phyloP scores from a whole-genome alignment of 2,113 vertebrate species.

The Verasper variegatus region DNA sequence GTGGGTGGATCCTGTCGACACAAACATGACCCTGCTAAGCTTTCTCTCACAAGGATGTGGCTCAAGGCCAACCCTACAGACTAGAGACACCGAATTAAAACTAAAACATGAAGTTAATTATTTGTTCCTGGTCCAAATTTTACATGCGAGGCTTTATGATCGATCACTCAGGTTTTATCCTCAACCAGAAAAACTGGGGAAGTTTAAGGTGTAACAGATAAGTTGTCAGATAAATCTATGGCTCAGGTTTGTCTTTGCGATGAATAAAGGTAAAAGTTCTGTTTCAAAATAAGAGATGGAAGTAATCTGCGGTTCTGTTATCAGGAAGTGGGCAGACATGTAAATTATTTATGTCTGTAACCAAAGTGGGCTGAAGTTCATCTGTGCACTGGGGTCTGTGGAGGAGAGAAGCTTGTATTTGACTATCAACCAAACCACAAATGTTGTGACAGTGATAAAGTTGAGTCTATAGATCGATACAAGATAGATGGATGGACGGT shows the following conservation, averaged over 20 bases:
- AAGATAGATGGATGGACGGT: not conserved
- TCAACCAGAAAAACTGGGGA: too few relatives aligned
- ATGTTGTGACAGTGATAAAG: not conserved
- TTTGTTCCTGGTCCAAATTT: not conserved
- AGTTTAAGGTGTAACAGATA: not conserved
- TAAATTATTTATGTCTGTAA: slow-evolving; percentile 81
- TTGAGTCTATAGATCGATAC: not conserved
- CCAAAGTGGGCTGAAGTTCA: slow-evolving; percentile 63
- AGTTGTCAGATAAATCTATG: not conserved
- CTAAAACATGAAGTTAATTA: not conserved
- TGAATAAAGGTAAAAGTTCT: slow-evolving; percentile 15
- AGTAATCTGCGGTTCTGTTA: slow-evolving; percentile 79
- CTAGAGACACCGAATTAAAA: slow-evolving; percentile 12
- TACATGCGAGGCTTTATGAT: not conserved
- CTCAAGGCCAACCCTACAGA: slow-evolving; percentile 9
- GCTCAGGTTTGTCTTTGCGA: not conserved
- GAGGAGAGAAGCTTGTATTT: slow-evolving; percentile 29
- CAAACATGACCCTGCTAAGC: slow-evolving; percentile 47
- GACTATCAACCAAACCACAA: slow-evolving; percentile 21
- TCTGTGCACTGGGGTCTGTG: slow-evolving; percentile 32
- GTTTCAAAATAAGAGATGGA: slow-evolving; percentile 86
- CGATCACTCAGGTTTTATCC: too few relatives aligned
- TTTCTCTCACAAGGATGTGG: slow-evolving; percentile 37
- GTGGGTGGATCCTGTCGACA: slow-evolving; percentile 13
- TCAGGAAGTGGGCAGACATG: slow-evolving; percentile 75